These are phyloP conservation scores for Bursaphelenchus okinawaensis DNA, from an alignment of 2,888 invertebrate species.

Conservation along the genomic window DNA sequence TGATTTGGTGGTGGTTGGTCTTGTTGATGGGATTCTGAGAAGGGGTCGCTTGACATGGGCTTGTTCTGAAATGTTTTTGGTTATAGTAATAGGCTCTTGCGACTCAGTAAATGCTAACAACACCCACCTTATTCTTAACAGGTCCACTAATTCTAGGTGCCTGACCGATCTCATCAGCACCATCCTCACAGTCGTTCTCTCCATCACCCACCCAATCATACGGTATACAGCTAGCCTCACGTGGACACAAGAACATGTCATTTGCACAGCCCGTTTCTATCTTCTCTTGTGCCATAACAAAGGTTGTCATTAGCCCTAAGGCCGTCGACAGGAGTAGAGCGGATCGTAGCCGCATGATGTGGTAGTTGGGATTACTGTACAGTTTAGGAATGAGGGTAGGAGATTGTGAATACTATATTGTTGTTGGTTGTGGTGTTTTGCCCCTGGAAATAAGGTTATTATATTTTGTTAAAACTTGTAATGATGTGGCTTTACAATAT, in stretches of 20 bases:
- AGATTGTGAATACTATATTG: too few species aligned
- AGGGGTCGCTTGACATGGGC: not conserved
- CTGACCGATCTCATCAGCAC: constrained; percentile 30
- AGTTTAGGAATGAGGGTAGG: too few species aligned
- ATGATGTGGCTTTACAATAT: too few species aligned
- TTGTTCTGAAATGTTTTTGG: not conserved
- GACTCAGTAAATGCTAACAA: not conserved
- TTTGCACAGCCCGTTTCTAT: not conserved
- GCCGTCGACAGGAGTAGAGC: not conserved
- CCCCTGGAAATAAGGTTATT: too few species aligned
- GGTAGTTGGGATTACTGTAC: too few species aligned
- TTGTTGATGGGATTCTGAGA: not conserved
- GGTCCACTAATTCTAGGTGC: not conserved
- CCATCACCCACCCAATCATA: constrained; percentile 53
- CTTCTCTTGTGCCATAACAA: not conserved
- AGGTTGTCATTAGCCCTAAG: not conserved
- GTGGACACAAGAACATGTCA: constrained; percentile 38
- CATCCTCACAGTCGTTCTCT: constrained; percentile 52
- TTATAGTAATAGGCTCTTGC: not conserved
- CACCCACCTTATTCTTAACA: not conserved
- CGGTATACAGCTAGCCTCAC: constrained; percentile 49
- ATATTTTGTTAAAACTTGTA: too few species aligned
- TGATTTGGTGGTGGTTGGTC: not conserved
- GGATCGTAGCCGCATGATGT: not conserved
- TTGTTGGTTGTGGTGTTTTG: too few species aligned